Evolutionary conservation across 2,888 invertebrate genomes (phyloP).

Genomic region (Congeria kusceri): DNA sequence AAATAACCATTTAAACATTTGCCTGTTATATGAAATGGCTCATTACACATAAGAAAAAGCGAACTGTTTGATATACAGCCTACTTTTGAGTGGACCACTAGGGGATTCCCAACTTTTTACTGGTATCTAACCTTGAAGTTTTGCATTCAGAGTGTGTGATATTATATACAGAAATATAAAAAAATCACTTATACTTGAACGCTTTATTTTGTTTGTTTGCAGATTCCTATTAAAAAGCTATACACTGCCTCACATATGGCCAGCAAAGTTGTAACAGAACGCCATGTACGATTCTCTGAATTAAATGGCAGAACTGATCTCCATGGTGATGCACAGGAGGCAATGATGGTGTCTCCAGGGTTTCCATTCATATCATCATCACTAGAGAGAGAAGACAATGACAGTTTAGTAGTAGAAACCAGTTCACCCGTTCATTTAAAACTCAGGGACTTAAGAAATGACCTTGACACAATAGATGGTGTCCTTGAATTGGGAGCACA

Average conservation of each 20-base stretch:
- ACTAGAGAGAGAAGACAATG: conserved; percentile 16
- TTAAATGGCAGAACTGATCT: conserved; percentile 4
- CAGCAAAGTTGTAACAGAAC: conserved; percentile 22
- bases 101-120: too few relatives aligned
- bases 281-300: conserved; percentile 51
- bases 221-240: too few relatives aligned
- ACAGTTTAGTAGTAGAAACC: conserved; percentile 26
- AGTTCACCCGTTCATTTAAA: conserved; percentile 33
- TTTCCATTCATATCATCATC: conserved; percentile 45
- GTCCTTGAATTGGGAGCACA: conserved; percentile 14
- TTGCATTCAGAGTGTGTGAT: too few relatives aligned
- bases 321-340: conserved; percentile 3
- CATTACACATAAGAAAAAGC: too few relatives aligned
- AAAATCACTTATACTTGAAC: too few relatives aligned
- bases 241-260: too few relatives aligned
- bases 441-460: not conserved
- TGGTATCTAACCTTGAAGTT: too few relatives aligned
- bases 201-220: not conserved
- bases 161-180: too few relatives aligned
- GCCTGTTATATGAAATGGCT: too few relatives aligned
- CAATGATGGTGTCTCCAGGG: conserved; percentile 42
- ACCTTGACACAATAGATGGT: not conserved
- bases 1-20: too few relatives aligned
- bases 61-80: too few relatives aligned
- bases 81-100: too few relatives aligned